Percentiles rank a stretch among this genome's conserved stretches.
These are phyloP conservation scores for Ophion ventricosus DNA, from an alignment of 2,888 invertebrate species.

Conservation along the genomic window DNA sequence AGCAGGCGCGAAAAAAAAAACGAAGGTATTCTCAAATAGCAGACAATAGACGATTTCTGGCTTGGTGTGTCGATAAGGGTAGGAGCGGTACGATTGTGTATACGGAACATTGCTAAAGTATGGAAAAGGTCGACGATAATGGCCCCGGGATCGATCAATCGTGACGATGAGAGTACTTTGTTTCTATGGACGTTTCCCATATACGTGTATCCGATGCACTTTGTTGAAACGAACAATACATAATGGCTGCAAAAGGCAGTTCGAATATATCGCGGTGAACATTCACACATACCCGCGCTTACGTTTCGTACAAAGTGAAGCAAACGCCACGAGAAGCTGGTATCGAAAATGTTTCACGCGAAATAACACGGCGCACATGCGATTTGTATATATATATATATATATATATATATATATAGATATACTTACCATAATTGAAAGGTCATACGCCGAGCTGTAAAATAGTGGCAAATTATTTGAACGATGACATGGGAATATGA, in stretches of 20 bases:
- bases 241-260: constrained; percentile 9
- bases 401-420: constrained; percentile 37
- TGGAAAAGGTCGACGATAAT: constrained; percentile 61
- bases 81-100: background rate
- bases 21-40: constrained; percentile 18
- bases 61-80: constrained; percentile 52
- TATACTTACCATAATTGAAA: constrained; percentile 63
- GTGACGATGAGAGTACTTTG: constrained; percentile 56
- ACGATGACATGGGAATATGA: constrained; percentile 63
- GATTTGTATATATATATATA: constrained; percentile 26
- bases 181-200: constrained; percentile 22
- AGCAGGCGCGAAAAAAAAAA: background rate
- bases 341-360: constrained; percentile 47
- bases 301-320: constrained; percentile 18
- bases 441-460: constrained; percentile 55
- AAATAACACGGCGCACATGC: constrained; percentile 1
- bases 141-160: constrained; percentile 62
- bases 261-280: constrained; percentile 10
- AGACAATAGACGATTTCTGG: constrained; percentile 55
- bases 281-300: background rate
- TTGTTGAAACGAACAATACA: constrained; percentile 20
- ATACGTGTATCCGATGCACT: constrained; percentile 6
- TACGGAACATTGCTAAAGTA: constrained; percentile 16
- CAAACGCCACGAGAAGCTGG: constrained; percentile 45
- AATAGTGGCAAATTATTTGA: constrained; percentile 67